phyloP scores from a whole-genome alignment of 2,113 vertebrate species.

The Sterrhoptilus dennistouni region DNA sequence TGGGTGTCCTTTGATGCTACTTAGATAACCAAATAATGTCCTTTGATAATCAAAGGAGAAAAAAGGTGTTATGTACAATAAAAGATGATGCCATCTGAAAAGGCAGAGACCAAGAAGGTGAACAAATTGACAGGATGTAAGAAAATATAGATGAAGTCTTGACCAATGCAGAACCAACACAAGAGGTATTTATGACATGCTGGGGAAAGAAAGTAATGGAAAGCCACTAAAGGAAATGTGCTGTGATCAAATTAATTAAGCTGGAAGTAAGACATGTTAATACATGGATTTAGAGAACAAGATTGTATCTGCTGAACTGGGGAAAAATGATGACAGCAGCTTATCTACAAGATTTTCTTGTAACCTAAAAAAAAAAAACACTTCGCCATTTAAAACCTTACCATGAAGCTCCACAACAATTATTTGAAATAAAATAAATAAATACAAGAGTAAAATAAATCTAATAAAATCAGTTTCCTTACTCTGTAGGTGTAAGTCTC shows the following conservation, averaged over 20 bases:
- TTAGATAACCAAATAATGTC: background rate
- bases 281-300: background rate
- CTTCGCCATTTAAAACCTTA: background rate
- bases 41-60: background rate
- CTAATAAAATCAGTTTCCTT: background rate
- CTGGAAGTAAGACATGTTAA: background rate
- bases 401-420: background rate
- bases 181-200: background rate
- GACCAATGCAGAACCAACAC: background rate
- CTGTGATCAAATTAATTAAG: background rate
- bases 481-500: background rate
- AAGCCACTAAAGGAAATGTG: background rate
- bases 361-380: background rate
- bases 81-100: background rate
- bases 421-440: background rate
- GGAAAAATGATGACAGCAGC: background rate
- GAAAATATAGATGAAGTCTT: background rate
- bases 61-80: background rate
- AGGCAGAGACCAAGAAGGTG: background rate
- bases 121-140: background rate
- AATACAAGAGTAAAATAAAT: background rate
- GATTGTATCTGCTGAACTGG: background rate
- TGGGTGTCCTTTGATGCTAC: background rate
- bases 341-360: background rate
- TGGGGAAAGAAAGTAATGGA: background rate